phyloP scores from a whole-genome alignment of 2,113 vertebrate species.

The Montifringilla adamsi region DNA sequence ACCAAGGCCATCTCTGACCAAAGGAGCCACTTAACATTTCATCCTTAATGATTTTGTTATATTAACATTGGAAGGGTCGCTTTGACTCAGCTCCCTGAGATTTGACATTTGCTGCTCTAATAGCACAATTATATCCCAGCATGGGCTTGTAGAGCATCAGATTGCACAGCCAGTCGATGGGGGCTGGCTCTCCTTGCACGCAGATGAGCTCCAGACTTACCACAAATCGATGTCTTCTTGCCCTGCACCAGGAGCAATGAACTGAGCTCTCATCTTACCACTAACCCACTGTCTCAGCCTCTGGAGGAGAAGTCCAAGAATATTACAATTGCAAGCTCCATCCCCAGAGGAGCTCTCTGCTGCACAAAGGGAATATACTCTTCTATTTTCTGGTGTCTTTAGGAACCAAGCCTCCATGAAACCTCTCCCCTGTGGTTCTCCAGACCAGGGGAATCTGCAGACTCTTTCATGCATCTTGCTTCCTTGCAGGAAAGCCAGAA shows the following conservation, averaged over 20 bases:
- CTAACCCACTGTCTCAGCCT: neutral
- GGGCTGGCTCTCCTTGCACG: neutral
- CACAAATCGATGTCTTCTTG: constrained; percentile 53
- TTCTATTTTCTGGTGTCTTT: neutral
- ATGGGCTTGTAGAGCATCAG: neutral
- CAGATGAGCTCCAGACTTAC: constrained; percentile 30
- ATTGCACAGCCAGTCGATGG: neutral
- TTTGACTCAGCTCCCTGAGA: neutral
- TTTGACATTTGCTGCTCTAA: neutral
- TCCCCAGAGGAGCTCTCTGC: neutral
- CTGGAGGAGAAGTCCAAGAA: neutral
- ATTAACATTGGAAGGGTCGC: neutral
- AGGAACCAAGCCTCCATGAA: neutral
- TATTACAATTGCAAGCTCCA: neutral
- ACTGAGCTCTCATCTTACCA: constrained; percentile 11
- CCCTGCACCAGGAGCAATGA: constrained; percentile 9
- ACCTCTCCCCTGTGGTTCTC: neutral
- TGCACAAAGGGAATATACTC: neutral
- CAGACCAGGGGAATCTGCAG: neutral
- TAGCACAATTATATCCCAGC: neutral
- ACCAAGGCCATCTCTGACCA: neutral
- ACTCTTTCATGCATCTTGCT: neutral
- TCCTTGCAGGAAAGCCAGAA: neutral
- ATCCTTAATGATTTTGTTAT: neutral
- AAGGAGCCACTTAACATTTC: neutral